Evolutionary conservation across 2,113 vertebrate genomes (phyloP).

Genomic region (Sturnira hondurensis): DNA sequence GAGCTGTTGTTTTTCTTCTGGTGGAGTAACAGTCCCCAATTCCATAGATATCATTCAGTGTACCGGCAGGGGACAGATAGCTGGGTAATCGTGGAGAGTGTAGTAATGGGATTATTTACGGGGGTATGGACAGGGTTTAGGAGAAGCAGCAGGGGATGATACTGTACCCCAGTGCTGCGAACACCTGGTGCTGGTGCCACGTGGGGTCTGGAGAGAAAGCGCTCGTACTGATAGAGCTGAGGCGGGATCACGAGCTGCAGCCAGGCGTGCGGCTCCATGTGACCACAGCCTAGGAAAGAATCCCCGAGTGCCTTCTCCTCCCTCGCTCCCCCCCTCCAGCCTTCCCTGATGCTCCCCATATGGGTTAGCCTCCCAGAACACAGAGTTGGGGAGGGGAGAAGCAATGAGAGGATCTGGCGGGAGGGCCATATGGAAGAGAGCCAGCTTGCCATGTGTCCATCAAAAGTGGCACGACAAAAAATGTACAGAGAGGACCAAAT

Average conservation of each 20-base stretch:
- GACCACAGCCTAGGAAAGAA: background rate
- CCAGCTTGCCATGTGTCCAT: background rate
- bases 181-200: background rate
- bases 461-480: background rate
- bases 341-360: background rate
- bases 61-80: background rate
- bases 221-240: background rate
- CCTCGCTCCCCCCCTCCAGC: background rate
- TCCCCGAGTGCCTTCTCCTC: background rate
- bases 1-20: background rate
- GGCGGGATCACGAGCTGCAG: background rate
- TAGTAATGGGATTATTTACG: background rate
- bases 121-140: background rate
- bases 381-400: background rate
- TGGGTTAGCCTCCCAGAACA: background rate
- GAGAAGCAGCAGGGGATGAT: background rate
- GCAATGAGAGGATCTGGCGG: background rate
- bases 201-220: background rate
- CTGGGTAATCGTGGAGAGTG: background rate
- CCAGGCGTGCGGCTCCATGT: fast-evolving
- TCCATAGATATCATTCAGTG: background rate
- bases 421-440: background rate
- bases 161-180: background rate
- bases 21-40: background rate
- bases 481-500: background rate